Conservation (phyloP, 2,113 vertebrate genomes). For the Daboia siamensis region DNA sequence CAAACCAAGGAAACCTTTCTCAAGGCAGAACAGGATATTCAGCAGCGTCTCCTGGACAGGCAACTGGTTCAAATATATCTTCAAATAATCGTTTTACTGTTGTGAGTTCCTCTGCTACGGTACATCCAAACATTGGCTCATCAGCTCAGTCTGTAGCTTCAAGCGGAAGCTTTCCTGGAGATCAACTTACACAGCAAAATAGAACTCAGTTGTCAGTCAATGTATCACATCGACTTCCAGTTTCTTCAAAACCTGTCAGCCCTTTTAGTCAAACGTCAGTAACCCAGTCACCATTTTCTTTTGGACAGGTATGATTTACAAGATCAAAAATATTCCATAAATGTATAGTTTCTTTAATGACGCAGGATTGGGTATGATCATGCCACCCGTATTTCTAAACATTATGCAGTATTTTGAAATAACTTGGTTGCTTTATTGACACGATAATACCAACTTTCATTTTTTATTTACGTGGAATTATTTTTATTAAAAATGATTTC, state of each 20-base stretch:
- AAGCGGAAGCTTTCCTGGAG: conserved; percentile 68
- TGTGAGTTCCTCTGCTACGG: conserved; percentile 77
- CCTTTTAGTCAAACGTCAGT: conserved; percentile 68
- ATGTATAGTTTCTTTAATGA: neutral
- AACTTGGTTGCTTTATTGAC: conserved; percentile 3
- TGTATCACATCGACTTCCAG: conserved; percentile 84
- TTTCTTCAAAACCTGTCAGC: conserved; percentile 74
- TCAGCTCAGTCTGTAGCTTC: conserved; percentile 65
- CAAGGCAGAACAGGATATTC: conserved; percentile 76
- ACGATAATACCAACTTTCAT: neutral
- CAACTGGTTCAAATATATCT: conserved; percentile 70
- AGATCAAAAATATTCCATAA: neutral
- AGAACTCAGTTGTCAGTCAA: conserved; percentile 75
- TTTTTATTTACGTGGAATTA: neutral
- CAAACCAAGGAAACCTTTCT: conserved; percentile 71
- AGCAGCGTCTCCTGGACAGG: conserved; percentile 62
- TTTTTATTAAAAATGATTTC: neutral
- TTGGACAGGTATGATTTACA: conserved; percentile 69
- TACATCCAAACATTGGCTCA: conserved; percentile 67
- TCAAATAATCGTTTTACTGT: conserved; percentile 76
- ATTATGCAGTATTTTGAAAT: neutral
- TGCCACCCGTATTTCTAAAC: accelerated
- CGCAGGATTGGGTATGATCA: neutral
- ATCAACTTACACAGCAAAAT: conserved; percentile 69
- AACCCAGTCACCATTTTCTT: conserved; percentile 68